These are phyloP conservation scores for Syngnathus typhle DNA, from an alignment of 2,113 vertebrate species.

Conservation along the genomic window DNA sequence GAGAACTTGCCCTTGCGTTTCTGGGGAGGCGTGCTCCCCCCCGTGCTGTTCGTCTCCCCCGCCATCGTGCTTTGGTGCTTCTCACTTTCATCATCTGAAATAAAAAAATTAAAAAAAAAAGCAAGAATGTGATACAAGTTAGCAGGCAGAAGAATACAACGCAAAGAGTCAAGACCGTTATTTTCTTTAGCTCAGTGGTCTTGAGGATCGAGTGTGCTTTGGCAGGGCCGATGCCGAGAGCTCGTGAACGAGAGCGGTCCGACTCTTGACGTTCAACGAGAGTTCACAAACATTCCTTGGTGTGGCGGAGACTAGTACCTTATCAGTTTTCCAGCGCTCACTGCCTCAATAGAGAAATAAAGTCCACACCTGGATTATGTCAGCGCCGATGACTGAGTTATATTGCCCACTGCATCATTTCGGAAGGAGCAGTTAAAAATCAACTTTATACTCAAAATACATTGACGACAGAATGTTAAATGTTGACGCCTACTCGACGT, in stretches of 20 bases:
- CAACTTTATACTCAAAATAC: conserved; percentile 11
- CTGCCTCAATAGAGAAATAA: conserved; percentile 18
- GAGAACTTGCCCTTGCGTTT: conserved; percentile 97
- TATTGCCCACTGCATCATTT: conserved; percentile 11
- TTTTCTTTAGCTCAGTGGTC: conserved; percentile 57
- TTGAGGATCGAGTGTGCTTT: conserved; percentile 52
- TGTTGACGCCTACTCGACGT: conserved; percentile 55
- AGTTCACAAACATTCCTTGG: conserved; percentile 60
- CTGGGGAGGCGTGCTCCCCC: conserved; percentile 81
- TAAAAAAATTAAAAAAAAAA: background rate
- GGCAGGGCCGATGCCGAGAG: conserved; percentile 46
- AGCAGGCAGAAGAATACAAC: background rate
- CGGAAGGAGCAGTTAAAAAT: conserved; percentile 10
- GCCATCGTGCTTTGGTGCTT: conserved; percentile 73
- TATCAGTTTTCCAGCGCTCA: conserved; percentile 49
- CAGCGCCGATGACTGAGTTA: conserved; percentile 14
- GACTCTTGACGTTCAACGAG: conserved; percentile 41
- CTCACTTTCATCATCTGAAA: conserved; percentile 79
- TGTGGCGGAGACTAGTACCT: conserved; percentile 44
- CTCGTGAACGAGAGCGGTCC: conserved; percentile 44
- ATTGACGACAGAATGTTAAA: conserved; percentile 44
- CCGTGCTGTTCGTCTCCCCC: conserved; percentile 78
- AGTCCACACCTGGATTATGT: conserved; percentile 17
- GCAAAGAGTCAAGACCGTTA: conserved; percentile 30
- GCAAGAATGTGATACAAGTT: background rate